Evolutionary conservation across 2,113 vertebrate genomes (phyloP), one percentile per base, ranked within the genome.

Genomic region (Empidonax traillii): DNA sequence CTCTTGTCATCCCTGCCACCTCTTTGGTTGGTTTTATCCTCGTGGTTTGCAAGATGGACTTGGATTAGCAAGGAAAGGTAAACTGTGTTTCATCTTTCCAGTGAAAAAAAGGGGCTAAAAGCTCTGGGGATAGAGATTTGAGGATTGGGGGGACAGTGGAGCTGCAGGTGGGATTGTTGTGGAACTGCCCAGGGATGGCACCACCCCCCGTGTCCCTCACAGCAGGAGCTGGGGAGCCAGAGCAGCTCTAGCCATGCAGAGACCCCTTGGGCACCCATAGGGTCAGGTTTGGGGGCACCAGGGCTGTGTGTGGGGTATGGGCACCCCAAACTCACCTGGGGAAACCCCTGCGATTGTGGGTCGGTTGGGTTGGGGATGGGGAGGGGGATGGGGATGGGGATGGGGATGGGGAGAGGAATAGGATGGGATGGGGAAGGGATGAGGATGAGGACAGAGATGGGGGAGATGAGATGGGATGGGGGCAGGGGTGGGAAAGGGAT

Each of bases 131-230:
- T 4, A 1, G 14, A 10, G 55, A 8, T 68, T 58, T 53, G 7
- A 5, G 49, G 3, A 35, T 35, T 35, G 35, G 65, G 30, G 27
- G 44, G 39, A 15, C 0, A 1, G 7, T 6, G 72, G 46, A 5
- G 35, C 21, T 22, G 44, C 10, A 11, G 4, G 8, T 65, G 58
- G 65, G n/a, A 33, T 72, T 35, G 52, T 28, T 7, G 44, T 28
- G 55, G 23, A 23, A 21, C 15, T 16, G 41, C 62, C 83, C 9
- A 3, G 30, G 35, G 55, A 25, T 37, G 12, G 2, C 69, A 39
- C 9, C 33, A 8, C 27, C 0, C 17, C 20, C 28, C 4, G 2
- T 5, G 12, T 9, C 49, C 30, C 88, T 30, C 2, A 1, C 7
- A 1, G 20, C 51, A 1, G 30, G 33, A 43, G 24, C 16, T 23